Conservation (phyloP, 1,140 invertebrate genomes). For the Hirudo medicinalis region DNA sequence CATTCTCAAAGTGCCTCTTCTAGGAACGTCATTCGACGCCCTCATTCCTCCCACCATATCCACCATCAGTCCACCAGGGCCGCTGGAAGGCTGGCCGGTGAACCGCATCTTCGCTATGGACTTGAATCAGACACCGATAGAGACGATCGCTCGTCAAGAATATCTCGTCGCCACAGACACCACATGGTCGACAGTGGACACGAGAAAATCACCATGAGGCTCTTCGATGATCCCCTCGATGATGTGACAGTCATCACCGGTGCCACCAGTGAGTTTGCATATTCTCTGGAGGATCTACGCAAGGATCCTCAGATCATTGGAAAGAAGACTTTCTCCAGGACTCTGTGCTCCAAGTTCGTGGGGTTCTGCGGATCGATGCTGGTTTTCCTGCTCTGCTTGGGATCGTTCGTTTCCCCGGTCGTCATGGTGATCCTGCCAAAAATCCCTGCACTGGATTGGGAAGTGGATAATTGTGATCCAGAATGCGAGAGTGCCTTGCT, state of each 20-base stretch:
- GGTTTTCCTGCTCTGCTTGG: slow-evolving; percentile 58
- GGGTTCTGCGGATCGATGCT: slow-evolving; percentile 51
- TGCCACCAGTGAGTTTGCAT: slow-evolving; percentile 68
- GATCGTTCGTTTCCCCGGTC: slow-evolving; percentile 77
- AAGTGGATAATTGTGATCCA: slow-evolving; percentile 52
- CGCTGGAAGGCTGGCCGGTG: slow-evolving; percentile 17
- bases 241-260: slow-evolving; percentile 92
- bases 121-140: slow-evolving; percentile 25
- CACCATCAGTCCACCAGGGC: slow-evolving; percentile 21
- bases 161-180: slow-evolving; percentile 32
- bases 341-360: slow-evolving; percentile 19
- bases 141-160: slow-evolving; percentile 26
- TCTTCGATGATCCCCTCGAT: slow-evolving; percentile 93
- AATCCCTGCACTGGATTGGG: slow-evolving; percentile 45
- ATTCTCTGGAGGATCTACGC: slow-evolving; percentile 71
- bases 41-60: slow-evolving; percentile 30
- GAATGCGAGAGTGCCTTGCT: slow-evolving; percentile 80
- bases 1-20: slow-evolving; percentile 28
- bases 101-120: slow-evolving; percentile 24
- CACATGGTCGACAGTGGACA: slow-evolving; percentile 47
- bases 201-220: slow-evolving; percentile 76
- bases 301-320: slow-evolving; percentile 37
- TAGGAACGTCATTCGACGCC: slow-evolving; percentile 27
- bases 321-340: slow-evolving; percentile 38
- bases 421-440: slow-evolving; percentile 86